phyloP scores from a whole-genome alignment of 2,888 invertebrate genomes.

The Chaitophorus viminalis region DNA sequence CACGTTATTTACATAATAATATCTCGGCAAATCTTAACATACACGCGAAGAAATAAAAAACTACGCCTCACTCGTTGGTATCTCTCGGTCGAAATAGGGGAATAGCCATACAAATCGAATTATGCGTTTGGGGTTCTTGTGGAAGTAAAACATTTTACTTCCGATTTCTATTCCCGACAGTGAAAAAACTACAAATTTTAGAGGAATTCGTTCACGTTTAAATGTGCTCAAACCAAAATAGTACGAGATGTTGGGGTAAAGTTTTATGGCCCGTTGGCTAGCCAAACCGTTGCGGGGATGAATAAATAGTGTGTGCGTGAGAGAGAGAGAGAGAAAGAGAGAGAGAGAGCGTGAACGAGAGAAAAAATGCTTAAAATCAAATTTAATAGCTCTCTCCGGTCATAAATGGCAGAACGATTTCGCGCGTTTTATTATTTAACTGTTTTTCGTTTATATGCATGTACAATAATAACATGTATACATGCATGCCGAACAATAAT shows the following conservation, averaged over 20 bases:
- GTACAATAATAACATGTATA: constrained; percentile 42
- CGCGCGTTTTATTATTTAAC: constrained; percentile 58
- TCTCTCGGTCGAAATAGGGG: background rate
- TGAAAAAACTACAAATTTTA: background rate
- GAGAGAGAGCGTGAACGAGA: background rate
- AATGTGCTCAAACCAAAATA: constrained; percentile 16
- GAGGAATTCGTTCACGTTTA: background rate
- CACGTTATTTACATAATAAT: constrained; percentile 51
- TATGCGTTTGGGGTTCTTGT: constrained; percentile 16
- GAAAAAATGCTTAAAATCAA: constrained; percentile 45
- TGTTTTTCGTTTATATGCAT: constrained; percentile 37
- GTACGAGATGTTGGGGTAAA: background rate
- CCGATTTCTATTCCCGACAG: constrained; percentile 5
- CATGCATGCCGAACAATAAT: constrained; percentile 14
- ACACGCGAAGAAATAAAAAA: background rate
- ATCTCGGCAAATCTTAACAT: constrained; percentile 18
- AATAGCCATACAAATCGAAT: constrained; percentile 35
- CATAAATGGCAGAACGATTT: constrained; percentile 47
- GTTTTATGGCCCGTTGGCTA: constrained; percentile 36
- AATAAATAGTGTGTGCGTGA: background rate
- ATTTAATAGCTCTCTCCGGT: constrained; percentile 51
- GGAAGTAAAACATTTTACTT: constrained; percentile 3
- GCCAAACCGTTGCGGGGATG: no score
- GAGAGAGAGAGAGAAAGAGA: background rate
- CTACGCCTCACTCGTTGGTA: constrained; percentile 1